Percentiles rank a stretch among this genome's conserved stretches.
Conservation (phyloP, 1,140 invertebrate genomes). For the Ceratoteleas bidentatus region DNA sequence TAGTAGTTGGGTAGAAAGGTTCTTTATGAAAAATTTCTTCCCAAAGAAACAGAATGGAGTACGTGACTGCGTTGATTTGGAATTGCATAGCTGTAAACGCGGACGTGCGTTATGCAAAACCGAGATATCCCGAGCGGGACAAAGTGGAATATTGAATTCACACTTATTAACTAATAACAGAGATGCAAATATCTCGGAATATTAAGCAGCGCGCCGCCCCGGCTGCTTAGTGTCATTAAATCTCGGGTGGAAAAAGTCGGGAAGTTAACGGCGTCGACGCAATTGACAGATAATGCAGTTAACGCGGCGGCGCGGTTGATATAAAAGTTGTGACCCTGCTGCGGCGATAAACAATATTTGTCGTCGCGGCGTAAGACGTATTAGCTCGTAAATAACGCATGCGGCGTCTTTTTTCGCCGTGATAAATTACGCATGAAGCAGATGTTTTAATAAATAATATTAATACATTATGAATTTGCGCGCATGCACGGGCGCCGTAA, state of each 20-base stretch:
- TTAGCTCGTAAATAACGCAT: constrained; percentile 51
- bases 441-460: constrained; percentile 65
- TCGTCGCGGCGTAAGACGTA: constrained; percentile 46
- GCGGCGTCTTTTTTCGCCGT: constrained; percentile 37
- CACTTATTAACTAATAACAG: constrained; percentile 35
- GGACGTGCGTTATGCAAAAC: constrained; percentile 44
- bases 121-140: constrained; percentile 5
- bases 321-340: constrained; percentile 12
- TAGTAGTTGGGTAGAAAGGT: too few relatives aligned
- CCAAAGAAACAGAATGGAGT: constrained; percentile 22
- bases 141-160: constrained; percentile 40
- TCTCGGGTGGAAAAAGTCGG: background rate
- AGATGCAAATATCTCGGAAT: constrained; percentile 18
- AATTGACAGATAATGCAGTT: constrained; percentile 13
- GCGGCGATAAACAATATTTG: constrained; percentile 39
- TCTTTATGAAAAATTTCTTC: constrained; percentile 28
- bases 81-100: constrained; percentile 45
- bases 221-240: background rate
- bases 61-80: constrained; percentile 37
- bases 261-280: background rate
- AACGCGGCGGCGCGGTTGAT: constrained; percentile 11
- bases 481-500: too few relatives aligned
- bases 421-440: constrained; percentile 53
- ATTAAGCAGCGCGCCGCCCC: background rate
- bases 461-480: too few relatives aligned